Evolutionary conservation across 2,888 invertebrate species (phyloP).

Genomic region (Drosophila incognita): DNA sequence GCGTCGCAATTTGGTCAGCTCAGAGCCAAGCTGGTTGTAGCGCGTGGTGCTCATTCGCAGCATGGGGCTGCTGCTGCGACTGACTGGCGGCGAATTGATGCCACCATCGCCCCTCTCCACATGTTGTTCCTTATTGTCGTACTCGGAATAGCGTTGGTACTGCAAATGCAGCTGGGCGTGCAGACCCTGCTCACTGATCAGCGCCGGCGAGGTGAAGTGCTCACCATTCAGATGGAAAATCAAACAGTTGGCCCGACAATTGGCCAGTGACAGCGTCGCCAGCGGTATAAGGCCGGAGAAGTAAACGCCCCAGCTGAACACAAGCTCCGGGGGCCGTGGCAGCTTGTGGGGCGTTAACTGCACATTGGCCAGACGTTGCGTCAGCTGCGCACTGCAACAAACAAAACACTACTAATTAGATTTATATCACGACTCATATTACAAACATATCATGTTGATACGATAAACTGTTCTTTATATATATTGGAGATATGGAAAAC

Average conservation of each 20-base stretch:
- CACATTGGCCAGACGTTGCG: constrained; percentile 51
- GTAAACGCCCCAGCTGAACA: constrained; percentile 94
- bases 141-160: constrained; percentile 70
- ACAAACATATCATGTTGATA: neutral
- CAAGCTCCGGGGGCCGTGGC: constrained; percentile 85
- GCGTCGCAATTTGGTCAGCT: constrained; percentile 88
- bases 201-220: constrained; percentile 89
- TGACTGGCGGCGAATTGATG: constrained; percentile 81
- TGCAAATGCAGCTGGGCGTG: constrained; percentile 72
- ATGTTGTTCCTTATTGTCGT: constrained; percentile 43
- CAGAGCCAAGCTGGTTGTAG: constrained; percentile 84
- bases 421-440: neutral
- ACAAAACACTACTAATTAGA: constrained; percentile 6
- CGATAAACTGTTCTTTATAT: neutral
- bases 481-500: neutral
- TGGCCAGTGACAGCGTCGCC: constrained; percentile 53
- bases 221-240: constrained; percentile 96
- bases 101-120: constrained; percentile 47
- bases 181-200: constrained; percentile 75
- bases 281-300: constrained; percentile 92
- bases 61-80: constrained; percentile 80
- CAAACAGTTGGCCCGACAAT: constrained; percentile 86
- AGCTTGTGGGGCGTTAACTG: constrained; percentile 53
- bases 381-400: constrained; percentile 50
- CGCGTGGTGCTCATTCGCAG: constrained; percentile 82